These are phyloP conservation scores for Apostichopus parvimensis DNA, from an alignment of 35 echinoderm and acorn worm species.

Conservation along the genomic window DNA sequence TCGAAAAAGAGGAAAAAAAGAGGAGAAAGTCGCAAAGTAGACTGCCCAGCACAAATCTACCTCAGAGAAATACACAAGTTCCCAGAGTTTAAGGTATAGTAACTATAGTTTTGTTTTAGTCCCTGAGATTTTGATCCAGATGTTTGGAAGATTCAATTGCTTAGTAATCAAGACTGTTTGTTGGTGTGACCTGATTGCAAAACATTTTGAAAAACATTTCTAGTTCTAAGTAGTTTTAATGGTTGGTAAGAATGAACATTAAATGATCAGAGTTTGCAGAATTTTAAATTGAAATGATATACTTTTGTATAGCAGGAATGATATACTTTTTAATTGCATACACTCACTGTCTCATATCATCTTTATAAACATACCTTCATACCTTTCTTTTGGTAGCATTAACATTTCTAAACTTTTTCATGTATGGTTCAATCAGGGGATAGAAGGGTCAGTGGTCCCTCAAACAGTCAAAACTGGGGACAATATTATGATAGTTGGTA, in stretches of 20 bases:
- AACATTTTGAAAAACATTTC: not conserved
- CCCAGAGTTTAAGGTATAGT: slow-evolving; percentile 46
- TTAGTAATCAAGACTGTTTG: not conserved
- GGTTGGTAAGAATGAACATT: not conserved
- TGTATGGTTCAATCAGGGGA: too few relatives aligned
- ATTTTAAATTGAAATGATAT: too few relatives aligned
- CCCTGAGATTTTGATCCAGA: not conserved
- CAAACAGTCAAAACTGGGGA: too few relatives aligned
- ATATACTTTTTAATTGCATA: too few relatives aligned
- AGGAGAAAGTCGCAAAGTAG: slow-evolving; percentile 25
- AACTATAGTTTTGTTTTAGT: not conserved
- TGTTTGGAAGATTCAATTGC: not conserved
- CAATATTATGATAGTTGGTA: too few relatives aligned
- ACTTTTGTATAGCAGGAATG: too few relatives aligned
- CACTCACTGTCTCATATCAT: too few relatives aligned
- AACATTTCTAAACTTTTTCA: too few relatives aligned
- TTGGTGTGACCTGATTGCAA: not conserved
- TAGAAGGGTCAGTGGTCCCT: too few relatives aligned
- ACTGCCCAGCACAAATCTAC: slow-evolving; percentile 57
- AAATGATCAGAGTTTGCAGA: too few relatives aligned
- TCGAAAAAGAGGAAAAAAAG: slow-evolving; percentile 17
- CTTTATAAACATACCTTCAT: too few relatives aligned
- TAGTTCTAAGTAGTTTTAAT: not conserved
- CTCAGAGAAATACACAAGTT: slow-evolving; percentile 50
- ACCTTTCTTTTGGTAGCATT: too few relatives aligned